Percentiles rank a stretch among this genome's conserved stretches.
These are phyloP conservation scores for Tiaroga cobitis DNA, from an alignment of 2,797 vertebrate genomes.

Conservation along the genomic window DNA sequence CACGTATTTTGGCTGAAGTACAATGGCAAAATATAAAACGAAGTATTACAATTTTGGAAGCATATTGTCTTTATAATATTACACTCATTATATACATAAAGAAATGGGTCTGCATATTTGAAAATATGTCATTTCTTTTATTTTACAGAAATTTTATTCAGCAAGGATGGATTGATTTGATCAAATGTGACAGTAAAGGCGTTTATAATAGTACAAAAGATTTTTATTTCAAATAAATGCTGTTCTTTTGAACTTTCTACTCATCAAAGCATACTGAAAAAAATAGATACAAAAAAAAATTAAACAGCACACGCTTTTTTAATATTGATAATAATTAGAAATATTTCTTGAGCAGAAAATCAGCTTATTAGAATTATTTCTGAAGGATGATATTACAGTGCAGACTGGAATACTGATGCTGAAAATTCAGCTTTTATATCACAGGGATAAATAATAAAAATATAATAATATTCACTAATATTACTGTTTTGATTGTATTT, in stretches of 20 bases:
- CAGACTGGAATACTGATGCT: no score
- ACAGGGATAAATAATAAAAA: no score
- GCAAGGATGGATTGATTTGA: not conserved
- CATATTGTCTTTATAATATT: not conserved
- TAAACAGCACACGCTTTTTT: not conserved
- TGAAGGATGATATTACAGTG: not conserved
- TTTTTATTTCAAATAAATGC: not conserved
- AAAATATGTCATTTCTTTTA: not conserved
- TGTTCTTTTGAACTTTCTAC: not conserved
- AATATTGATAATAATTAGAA: not conserved
- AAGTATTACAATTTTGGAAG: not conserved
- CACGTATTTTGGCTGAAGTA: not conserved
- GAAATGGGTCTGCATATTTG: no score
- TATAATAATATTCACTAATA: not conserved
- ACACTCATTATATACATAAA: not conserved
- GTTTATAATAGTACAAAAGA: not conserved
- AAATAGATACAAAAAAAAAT: not conserved
- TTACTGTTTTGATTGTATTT: not conserved
- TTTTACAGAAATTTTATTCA: not conserved
- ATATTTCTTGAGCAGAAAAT: not conserved
- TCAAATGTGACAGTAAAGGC: not conserved
- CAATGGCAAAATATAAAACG: not conserved
- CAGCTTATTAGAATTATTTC: not conserved
- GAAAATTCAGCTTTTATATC: no score
- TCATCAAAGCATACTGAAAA: not conserved